Base-by-base conservation (phyloP, 1,140 invertebrate species). In the Philaenus spumarius region DNA sequence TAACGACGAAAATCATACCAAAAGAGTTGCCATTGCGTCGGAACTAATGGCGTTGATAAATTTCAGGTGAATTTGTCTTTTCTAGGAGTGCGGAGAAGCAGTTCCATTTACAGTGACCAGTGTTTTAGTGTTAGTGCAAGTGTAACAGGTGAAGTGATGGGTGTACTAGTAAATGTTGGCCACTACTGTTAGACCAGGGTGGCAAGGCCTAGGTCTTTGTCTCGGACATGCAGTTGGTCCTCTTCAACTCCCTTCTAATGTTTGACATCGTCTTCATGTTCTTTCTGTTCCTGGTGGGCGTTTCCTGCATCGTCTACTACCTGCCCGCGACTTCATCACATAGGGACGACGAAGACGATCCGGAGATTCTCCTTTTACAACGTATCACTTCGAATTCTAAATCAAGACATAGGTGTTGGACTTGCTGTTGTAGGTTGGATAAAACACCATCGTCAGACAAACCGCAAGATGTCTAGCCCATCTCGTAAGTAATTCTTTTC, bases 261-360 rank as follows among this genome's bases (percentile, higher is more conserved):
- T 89, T 89, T 80, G 85, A 89, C 75, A 80, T 88, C 70, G 86
- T 89, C 71, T 89, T 89, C 77, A 77, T 88, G 74, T 89, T 89
- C 75, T 89, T 89, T 74, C 77, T 89, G 66, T 89, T 89, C 73
- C 81, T 89, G 66, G 82, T 89, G 64, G 86, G 84, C 42, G 84
- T 89, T 57, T 87, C 86, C 58, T 89, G 87, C 68, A 75, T 89
- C 62, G 83, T 86, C 63, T 88, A 89, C 71, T 89, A 88, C 69
- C 78, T 88, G 69, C 87, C 86, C 58, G 58, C 52, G 57, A 60
- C 30, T 37, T 60, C 58, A 20, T 56, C 48, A 9, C 60, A 17
- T 39, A 55, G 71, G 43, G 68, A 55, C 15, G 70, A 71, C 64
- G 66, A 39, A 14, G 52, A 55, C 4, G 53, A 52, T 45, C 24